phyloP scores from a whole-genome alignment of 2,888 invertebrate species.

The Drosophila anceps region DNA sequence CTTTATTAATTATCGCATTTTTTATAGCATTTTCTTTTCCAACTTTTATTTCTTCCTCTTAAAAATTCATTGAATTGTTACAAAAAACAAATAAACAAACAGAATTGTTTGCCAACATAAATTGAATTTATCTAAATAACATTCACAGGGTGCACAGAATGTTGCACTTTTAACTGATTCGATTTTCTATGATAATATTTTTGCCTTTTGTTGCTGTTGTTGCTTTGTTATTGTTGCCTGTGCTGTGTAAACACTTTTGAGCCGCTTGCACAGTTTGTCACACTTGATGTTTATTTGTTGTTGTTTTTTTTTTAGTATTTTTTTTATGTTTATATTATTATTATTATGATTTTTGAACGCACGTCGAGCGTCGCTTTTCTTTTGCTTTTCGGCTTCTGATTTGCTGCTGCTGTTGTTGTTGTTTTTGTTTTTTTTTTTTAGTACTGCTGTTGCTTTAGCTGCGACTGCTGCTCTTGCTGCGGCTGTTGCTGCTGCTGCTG shows the following conservation, averaged over 20 bases:
- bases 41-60: background rate
- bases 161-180: slow-evolving; percentile 16
- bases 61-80: slow-evolving; percentile 9
- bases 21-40: background rate
- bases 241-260: slow-evolving; percentile 47
- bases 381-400: slow-evolving; percentile 60
- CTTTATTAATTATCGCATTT: background rate
- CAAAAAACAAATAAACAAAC: background rate
- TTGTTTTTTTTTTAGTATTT: slow-evolving; percentile 10
- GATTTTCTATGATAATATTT: slow-evolving; percentile 28
- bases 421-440: slow-evolving; percentile 37
- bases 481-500: slow-evolving; percentile 55
- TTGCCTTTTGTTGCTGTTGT: slow-evolving; percentile 49
- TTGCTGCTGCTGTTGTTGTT: slow-evolving; percentile 45
- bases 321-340: slow-evolving; percentile 20
- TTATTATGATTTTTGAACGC: slow-evolving; percentile 50
- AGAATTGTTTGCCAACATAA: background rate
- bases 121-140: background rate
- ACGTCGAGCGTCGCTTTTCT: slow-evolving; percentile 61
- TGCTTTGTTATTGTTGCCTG: slow-evolving; percentile 22
- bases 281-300: slow-evolving; percentile 30
- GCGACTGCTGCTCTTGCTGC: slow-evolving; percentile 43
- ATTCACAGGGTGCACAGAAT: background rate
- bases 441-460: slow-evolving; percentile 43
- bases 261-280: slow-evolving; percentile 37